A percentile compares a stretch with the other conserved stretches of the same genome.
Conservation (phyloP, 1,140 invertebrate species). For the Microplitis demolitor region DNA sequence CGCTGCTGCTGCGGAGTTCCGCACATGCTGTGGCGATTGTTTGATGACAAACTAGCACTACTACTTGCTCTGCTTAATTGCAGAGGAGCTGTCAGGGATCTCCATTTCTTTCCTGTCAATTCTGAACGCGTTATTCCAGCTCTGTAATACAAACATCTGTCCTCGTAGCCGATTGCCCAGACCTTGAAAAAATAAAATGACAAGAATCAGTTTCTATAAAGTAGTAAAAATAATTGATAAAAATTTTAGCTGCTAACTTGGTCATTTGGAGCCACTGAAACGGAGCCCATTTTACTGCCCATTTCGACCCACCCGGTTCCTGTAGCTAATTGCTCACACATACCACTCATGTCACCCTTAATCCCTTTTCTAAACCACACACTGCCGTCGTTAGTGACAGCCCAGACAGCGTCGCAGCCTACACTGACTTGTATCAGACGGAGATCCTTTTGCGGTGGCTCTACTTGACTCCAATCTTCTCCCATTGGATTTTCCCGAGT, state of each 20-base stretch:
- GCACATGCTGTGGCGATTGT: slow-evolving; percentile 61
- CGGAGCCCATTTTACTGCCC: slow-evolving; percentile 79
- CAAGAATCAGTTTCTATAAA: too few species aligned
- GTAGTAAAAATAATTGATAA: neutral
- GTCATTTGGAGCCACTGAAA: slow-evolving; percentile 86
- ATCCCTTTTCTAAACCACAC: slow-evolving; percentile 92
- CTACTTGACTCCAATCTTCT: slow-evolving; percentile 81
- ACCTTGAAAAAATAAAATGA: slow-evolving; percentile 57
- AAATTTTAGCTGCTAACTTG: slow-evolving; percentile 56
- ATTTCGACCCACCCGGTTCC: slow-evolving; percentile 84
- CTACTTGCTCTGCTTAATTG: slow-evolving; percentile 80
- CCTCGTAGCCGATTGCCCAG: slow-evolving; percentile 71
- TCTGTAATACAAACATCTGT: slow-evolving; percentile 79
- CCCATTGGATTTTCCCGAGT: slow-evolving; percentile 75
- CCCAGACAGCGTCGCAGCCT: slow-evolving; percentile 87
- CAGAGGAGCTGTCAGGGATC: slow-evolving; percentile 73
- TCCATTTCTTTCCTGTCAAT: slow-evolving; percentile 87
- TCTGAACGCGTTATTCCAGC: slow-evolving; percentile 77
- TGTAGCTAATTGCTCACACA: slow-evolving; percentile 73
- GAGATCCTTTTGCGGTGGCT: slow-evolving; percentile 71
- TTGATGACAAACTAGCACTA: slow-evolving; percentile 66
- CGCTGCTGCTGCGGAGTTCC: slow-evolving; percentile 57
- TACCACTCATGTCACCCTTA: slow-evolving; percentile 70
- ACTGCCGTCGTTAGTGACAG: slow-evolving; percentile 78
- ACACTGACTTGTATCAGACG: slow-evolving; percentile 79